Evolutionary conservation across 1,140 invertebrate genomes (phyloP).

Genomic region (Aphaenogaster ashmeadi): DNA sequence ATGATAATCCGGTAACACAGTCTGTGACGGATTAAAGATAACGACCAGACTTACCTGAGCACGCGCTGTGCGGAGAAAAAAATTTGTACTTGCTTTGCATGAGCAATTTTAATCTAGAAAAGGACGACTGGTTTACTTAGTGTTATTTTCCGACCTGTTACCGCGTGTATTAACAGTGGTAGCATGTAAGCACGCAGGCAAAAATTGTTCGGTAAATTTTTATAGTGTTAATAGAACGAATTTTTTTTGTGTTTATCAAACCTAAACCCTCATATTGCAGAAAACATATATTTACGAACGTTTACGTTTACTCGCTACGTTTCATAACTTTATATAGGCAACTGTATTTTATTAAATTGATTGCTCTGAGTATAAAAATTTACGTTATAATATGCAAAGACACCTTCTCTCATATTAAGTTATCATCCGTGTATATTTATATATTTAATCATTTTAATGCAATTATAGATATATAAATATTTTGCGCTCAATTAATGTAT

Average conservation of each 20-base stretch:
- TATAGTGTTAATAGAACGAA: background rate
- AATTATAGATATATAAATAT: too few species aligned
- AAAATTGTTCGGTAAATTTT: constrained; percentile 21
- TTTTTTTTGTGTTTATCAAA: background rate
- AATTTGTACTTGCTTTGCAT: background rate
- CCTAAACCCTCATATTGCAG: background rate
- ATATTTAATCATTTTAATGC: background rate
- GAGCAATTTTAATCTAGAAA: background rate
- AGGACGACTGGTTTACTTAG: background rate
- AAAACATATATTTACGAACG: constrained; percentile 32
- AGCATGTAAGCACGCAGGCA: background rate
- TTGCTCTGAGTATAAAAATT: background rate
- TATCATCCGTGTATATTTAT: background rate
- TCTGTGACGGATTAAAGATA: constrained; percentile 8
- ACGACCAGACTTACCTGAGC: background rate
- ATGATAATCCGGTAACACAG: background rate
- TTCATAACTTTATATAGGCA: constrained; percentile 4
- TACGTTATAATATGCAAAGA: background rate
- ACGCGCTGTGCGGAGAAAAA: background rate
- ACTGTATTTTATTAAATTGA: background rate
- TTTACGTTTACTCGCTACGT: background rate
- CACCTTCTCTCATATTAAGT: background rate
- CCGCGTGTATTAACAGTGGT: background rate
- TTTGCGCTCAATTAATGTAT: background rate
- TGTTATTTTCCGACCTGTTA: background rate